Conservation (phyloP, 1,140 invertebrate genomes). For the Pissodes strobi region DNA sequence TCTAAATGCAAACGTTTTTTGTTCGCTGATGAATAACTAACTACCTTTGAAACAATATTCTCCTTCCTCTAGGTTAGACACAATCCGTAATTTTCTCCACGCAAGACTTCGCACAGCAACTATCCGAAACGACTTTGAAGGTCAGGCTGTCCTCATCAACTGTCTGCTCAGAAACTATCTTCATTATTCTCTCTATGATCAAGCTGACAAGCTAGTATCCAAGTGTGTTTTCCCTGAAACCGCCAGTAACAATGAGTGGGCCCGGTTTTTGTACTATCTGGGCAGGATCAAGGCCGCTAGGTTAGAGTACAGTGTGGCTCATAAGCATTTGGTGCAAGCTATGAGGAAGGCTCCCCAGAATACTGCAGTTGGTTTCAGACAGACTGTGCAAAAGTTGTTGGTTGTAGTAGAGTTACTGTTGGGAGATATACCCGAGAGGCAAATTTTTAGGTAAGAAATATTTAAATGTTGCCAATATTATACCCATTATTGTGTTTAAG, state of each 20-base stretch:
- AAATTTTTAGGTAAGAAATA: slow-evolving; percentile 66
- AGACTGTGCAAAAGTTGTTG: slow-evolving; percentile 95
- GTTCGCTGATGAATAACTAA: too few relatives aligned
- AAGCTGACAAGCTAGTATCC: slow-evolving; percentile 92
- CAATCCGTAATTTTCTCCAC: slow-evolving; percentile 89
- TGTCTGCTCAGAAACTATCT: slow-evolving; percentile 94
- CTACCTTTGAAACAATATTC: too few relatives aligned
- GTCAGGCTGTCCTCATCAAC: slow-evolving; percentile 95
- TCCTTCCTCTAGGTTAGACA: slow-evolving; percentile 69
- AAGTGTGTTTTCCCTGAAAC: slow-evolving; percentile 96
- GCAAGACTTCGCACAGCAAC: slow-evolving; percentile 91
- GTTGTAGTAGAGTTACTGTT: slow-evolving; percentile 95
- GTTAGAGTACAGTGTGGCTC: slow-evolving; percentile 94
- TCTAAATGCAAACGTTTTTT: too few relatives aligned
- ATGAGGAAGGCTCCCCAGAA: slow-evolving; percentile 96
- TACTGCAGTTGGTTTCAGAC: slow-evolving; percentile 97
- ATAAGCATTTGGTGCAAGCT: slow-evolving; percentile 92
- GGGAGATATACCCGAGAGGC: slow-evolving; percentile 95
- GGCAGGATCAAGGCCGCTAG: slow-evolving; percentile 96
- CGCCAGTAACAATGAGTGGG: slow-evolving; percentile 99
- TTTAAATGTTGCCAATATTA: too few relatives aligned
- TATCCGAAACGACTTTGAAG: slow-evolving; percentile 93
- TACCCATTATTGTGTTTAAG: too few relatives aligned
- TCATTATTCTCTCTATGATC: slow-evolving; percentile 95
- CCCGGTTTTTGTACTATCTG: slow-evolving; percentile 94